Percentiles rank a stretch among this genome's conserved stretches.
These are phyloP conservation scores for Petrocephalus microphthalmus DNA, from an alignment of 2,113 vertebrate genomes.

Conservation along the genomic window DNA sequence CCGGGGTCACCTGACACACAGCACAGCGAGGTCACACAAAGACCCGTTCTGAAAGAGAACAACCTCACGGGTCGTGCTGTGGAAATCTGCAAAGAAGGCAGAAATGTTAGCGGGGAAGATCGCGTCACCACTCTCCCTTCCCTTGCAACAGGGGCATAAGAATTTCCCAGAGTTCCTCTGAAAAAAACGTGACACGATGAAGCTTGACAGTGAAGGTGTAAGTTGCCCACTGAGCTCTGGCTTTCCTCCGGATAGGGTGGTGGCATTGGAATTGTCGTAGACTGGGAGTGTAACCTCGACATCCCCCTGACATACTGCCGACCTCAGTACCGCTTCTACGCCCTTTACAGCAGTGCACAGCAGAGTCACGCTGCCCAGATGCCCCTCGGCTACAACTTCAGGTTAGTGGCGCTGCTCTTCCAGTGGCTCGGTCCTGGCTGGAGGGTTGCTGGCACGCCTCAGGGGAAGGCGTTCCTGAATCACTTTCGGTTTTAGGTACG, in stretches of 20 bases:
- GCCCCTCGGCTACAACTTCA: conserved; percentile 90
- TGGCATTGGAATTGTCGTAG: conserved; percentile 79
- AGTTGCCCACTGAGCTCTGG: not conserved
- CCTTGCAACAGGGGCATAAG: not conserved
- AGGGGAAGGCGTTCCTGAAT: not conserved
- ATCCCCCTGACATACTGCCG: conserved; percentile 64
- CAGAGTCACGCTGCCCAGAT: conserved; percentile 54
- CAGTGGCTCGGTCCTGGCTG: not conserved
- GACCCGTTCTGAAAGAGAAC: not conserved
- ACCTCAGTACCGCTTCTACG: conserved; percentile 77
- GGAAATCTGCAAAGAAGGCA: not conserved
- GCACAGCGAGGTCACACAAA: not conserved
- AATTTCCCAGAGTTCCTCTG: not conserved
- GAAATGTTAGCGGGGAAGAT: not conserved
- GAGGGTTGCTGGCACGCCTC: not conserved
- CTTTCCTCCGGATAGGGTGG: conserved; percentile 68
- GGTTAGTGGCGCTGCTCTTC: conserved; percentile 52
- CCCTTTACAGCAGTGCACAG: conserved; percentile 70
- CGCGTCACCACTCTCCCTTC: not conserved
- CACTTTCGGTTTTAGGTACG: conserved; percentile 58
- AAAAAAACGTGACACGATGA: not conserved
- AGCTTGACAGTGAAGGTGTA: not conserved
- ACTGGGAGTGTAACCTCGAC: conserved; percentile 91
- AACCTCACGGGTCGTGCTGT: not conserved
- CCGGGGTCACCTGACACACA: not conserved